Conservation (phyloP, 2,797 vertebrate species). For the Enteromius afrohamiltoni region DNA sequence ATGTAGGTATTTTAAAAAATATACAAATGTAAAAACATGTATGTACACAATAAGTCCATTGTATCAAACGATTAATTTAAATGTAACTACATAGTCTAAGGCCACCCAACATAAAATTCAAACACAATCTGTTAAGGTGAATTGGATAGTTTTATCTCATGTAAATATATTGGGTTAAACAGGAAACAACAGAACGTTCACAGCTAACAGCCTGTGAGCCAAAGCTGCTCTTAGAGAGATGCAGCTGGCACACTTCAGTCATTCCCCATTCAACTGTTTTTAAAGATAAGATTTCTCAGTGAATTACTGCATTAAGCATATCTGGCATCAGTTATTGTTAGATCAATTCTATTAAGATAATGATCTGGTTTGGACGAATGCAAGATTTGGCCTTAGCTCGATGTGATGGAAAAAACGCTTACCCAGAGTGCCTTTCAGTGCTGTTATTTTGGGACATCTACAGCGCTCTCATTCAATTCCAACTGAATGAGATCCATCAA, state of each 20-base stretch:
- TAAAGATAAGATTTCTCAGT: slow-evolving; percentile 26
- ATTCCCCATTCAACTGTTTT: slow-evolving; percentile 26
- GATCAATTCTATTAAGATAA: slow-evolving; percentile 22
- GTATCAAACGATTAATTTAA: background rate
- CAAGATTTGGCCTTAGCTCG: slow-evolving; percentile 30
- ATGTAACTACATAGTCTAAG: background rate
- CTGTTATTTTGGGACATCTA: slow-evolving; percentile 49
- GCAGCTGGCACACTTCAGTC: slow-evolving; percentile 34
- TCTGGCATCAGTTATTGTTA: slow-evolving; percentile 22
- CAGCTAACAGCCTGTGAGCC: slow-evolving; percentile 21
- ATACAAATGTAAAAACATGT: background rate
- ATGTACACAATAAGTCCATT: background rate
- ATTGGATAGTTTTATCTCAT: background rate
- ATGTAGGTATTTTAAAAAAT: background rate
- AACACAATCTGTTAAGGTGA: background rate
- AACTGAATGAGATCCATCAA: slow-evolving; percentile 55
- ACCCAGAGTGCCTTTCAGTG: slow-evolving; percentile 41
- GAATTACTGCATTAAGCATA: slow-evolving; percentile 23
- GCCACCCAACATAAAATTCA: background rate
- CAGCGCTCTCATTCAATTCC: slow-evolving; percentile 46
- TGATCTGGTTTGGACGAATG: slow-evolving; percentile 34
- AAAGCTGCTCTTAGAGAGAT: slow-evolving; percentile 20
- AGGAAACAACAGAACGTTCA: slow-evolving; percentile 31
- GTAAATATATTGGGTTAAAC: slow-evolving; percentile 32
- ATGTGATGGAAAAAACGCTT: slow-evolving; percentile 29